phyloP scores from a whole-genome alignment of 2,797 vertebrate genomes.

The Tapera naevia region DNA sequence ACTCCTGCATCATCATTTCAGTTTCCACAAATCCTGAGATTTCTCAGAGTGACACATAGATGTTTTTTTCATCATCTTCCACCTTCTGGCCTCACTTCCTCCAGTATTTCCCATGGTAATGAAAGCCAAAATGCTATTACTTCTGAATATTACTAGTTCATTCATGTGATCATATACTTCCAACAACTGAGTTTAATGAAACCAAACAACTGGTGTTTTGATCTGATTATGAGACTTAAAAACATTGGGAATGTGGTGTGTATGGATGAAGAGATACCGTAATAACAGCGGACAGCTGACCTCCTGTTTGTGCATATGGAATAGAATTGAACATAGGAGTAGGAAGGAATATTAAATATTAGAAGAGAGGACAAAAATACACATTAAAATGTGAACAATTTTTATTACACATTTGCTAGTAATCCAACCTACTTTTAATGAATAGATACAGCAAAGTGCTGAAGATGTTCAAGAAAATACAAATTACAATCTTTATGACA shows the following conservation, averaged over 20 bases:
- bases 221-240: background rate
- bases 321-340: background rate
- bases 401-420: conserved; percentile 43
- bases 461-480: conserved; percentile 12
- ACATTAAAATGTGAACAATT: background rate
- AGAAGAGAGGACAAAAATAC: conserved; percentile 19
- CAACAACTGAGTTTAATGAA: background rate
- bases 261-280: background rate
- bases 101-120: background rate
- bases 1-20: background rate
- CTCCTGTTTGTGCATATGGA: background rate
- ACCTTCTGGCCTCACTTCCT: background rate
- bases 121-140: background rate
- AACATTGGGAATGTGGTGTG: background rate
- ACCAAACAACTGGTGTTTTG: background rate
- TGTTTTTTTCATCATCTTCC: background rate
- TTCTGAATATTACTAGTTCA: background rate
- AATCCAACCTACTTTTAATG: conserved; percentile 20
- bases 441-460: conserved; percentile 33
- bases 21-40: background rate
- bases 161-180: background rate
- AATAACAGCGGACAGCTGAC: background rate
- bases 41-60: background rate
- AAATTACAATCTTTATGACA: conserved; percentile 32
- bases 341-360: conserved; percentile 7